phyloP scores from a whole-genome alignment of 1,140 invertebrate genomes.

The Brachionus koreanus region DNA sequence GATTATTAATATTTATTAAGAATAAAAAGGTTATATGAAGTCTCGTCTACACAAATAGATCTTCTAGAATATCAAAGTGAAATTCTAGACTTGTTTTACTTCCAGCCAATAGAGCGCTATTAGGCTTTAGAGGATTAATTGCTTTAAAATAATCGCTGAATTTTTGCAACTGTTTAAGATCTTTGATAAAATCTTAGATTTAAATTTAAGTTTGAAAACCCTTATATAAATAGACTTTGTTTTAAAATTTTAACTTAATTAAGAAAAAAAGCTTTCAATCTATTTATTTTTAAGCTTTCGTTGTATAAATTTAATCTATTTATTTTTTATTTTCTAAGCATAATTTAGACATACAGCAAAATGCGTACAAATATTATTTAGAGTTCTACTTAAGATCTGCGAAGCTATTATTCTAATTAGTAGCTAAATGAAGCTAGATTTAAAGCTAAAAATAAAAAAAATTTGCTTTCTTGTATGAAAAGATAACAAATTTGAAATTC shows the following conservation, averaged over 20 bases:
- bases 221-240: not conserved
- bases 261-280: not conserved
- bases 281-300: not conserved
- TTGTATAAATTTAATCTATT: not conserved
- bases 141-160: not conserved
- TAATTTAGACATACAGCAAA: not conserved
- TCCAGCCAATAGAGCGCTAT: not conserved
- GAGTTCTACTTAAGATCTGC: not conserved
- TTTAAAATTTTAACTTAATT: not conserved
- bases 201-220: not conserved
- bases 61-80: slow-evolving; percentile 4
- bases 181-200: not conserved
- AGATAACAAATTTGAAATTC: not conserved
- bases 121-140: not conserved
- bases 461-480: not conserved
- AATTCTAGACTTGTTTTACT: not conserved
- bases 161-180: not conserved
- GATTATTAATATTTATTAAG: not conserved
- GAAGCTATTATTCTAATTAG: not conserved
- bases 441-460: not conserved
- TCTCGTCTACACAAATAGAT: not conserved
- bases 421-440: not conserved
- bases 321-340: not conserved
- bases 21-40: not conserved
- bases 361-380: not conserved